Base-by-base conservation (phyloP, 2,888 invertebrate species). In the Belgica antarctica region DNA sequence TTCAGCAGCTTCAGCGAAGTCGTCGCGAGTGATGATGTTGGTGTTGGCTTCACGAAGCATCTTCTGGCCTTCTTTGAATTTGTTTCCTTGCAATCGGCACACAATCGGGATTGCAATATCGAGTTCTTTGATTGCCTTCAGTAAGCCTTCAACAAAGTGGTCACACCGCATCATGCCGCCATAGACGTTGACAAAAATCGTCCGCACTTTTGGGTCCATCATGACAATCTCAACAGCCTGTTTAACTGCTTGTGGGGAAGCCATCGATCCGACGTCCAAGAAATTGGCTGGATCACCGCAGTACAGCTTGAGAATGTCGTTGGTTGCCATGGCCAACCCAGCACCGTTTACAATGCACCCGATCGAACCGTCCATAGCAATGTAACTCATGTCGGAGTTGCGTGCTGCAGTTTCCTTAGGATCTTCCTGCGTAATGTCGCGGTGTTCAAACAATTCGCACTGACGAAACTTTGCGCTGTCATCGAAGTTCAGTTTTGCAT, bases 81-180 rank as follows among this genome's bases (percentile, higher is more conserved):
- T 84, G 8, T 88, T 89, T 72, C 88, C 87, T 87, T 94, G 93
- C 73, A 94, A 83, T 78, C 94, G 84, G 73, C 92, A 91, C 75
- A 94, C 90, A 74, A 94, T 92, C 2, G 94, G 94, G 74, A 93
- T 88, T 80, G 89, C 77, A 90, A 66, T 27, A 28, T 66, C 52
- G n/a, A 46, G 22, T 47, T 66, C 90, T 78, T 90, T 88, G 61
- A 93, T 93, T 2, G 94, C 94, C 72, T 88, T 89, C 75, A 94
- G 88, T 76, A 94, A 92, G 73, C 94, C 94, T 79, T 93, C 90
- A 10, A 94, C 94, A 76, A 94, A 94, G 72, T 94, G 89, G 80
- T 94, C 94, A 81, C 94, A 94, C 73, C 93, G 83, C 94, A 94
- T 94, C 74, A 94, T 94, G 71, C 94, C 94, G 66, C 94, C 94